Base-by-base conservation (phyloP, 2,797 vertebrate genomes). In the Natrix natrix region DNA sequence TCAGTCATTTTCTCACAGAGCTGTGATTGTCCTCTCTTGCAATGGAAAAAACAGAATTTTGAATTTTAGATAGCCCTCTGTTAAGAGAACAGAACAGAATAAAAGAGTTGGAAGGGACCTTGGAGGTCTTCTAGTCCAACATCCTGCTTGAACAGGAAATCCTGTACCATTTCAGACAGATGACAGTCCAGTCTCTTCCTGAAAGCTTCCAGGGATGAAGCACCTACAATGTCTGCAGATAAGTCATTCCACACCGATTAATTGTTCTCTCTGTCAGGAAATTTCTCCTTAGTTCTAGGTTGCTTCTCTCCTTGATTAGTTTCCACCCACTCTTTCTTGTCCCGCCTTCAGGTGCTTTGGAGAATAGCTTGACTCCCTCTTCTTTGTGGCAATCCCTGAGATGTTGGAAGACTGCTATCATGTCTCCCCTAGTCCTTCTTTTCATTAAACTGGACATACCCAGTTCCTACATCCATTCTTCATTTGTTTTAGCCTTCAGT, bases 21-120 rank as follows among this genome's bases (percentile, higher is more conserved):
- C 91, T 94, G 90, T 94, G 95, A 22, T 56, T 54, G 32, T 93
- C 92, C 60, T 74, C 22, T 54, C 94, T 26, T 5, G 87, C 0
- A 0, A 20, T 92, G 86, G 89, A n/a, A 91, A 95, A 95, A 95
- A 91, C 3, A 0, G 83, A 61, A 1, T 52, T 14, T 59, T 86
- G 11, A 1, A 5, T 14, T 28, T 59, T 90, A 94, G 11, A 66
- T 92, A 32, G 92, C 90, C 88, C 83, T 90, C 86, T 93, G 92
- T 95, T 93, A 96, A 95, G 95, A 69, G n/a, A n/a, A n/a, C n/a
- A n/a, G n/a, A n/a, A n/a, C n/a, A n/a, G n/a, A n/a, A n/a, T n/a
- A n/a, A n/a, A n/a, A n/a, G n/a, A n/a, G n/a, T n/a, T n/a, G n/a
- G n/a, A n/a, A n/a, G n/a, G n/a, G n/a, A n/a, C n/a, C n/a, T n/a